A percentile compares a stretch with the other conserved stretches of the same genome.
phyloP scores from a whole-genome alignment of 1,140 invertebrate genomes.

The Drosophila truncata region DNA sequence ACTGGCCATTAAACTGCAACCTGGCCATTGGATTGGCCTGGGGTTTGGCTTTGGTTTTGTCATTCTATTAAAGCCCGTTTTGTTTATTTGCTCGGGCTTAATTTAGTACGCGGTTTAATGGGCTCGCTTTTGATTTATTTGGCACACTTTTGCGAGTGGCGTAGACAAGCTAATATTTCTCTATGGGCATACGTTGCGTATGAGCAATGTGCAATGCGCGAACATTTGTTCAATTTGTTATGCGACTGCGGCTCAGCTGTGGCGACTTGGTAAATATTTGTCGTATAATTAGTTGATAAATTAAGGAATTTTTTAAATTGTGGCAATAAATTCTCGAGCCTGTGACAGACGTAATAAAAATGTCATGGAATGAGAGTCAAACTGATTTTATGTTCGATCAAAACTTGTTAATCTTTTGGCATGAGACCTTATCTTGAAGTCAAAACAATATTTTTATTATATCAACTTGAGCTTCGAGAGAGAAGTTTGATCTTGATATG shows the following conservation, averaged over 20 bases:
- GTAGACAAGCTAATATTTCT: constrained; percentile 39
- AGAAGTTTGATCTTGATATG: constrained; percentile 8
- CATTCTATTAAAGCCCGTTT: constrained; percentile 42
- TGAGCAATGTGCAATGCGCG: constrained; percentile 45
- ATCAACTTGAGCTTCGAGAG: background rate
- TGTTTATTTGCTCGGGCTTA: constrained; percentile 69
- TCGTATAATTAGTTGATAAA: constrained; percentile 18
- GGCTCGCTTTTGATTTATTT: constrained; percentile 68
- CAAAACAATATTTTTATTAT: constrained; percentile 9
- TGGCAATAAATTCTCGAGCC: background rate
- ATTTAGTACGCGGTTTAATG: constrained; percentile 66
- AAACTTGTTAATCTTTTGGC: constrained; percentile 4
- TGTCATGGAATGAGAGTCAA: background rate
- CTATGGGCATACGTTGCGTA: constrained; percentile 63
- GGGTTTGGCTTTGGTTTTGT: constrained; percentile 29
- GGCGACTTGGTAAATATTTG: background rate
- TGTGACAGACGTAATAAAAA: constrained; percentile 14
- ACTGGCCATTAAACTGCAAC: constrained; percentile 54
- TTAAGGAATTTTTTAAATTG: constrained; percentile 26
- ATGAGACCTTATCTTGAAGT: background rate
- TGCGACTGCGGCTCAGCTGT: background rate
- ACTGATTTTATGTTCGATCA: constrained; percentile 17
- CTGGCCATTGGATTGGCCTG: constrained; percentile 29
- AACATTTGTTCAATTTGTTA: constrained; percentile 21
- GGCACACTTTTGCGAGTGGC: constrained; percentile 70